phyloP scores from a whole-genome alignment of 2,113 vertebrate species.

The Ictalurus punctatus region DNA sequence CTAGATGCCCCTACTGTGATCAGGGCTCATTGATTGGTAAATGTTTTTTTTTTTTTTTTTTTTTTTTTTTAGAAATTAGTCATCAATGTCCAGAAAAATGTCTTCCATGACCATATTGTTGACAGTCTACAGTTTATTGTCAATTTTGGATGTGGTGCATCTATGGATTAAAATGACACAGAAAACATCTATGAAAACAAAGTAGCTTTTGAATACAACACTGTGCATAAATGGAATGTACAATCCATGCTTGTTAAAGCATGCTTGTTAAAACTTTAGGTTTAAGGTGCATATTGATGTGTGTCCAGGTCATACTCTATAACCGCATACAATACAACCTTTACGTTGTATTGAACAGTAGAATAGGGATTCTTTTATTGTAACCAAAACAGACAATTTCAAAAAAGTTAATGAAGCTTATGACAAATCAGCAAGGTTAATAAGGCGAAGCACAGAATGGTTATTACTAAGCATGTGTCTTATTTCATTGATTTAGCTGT shows the following conservation, averaged over 20 bases:
- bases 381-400: not conserved
- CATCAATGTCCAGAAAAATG: not conserved
- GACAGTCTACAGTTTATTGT: not conserved
- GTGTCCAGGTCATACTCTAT: not conserved
- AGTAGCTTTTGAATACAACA: not conserved
- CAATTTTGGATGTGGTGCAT: not conserved
- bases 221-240: not conserved
- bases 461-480: not conserved
- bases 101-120: not conserved
- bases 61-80: not conserved
- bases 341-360: not conserved
- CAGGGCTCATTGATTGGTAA: too few relatives aligned
- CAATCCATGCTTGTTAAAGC: not conserved
- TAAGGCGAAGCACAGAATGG: not conserved
- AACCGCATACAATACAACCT: not conserved
- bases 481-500: not conserved
- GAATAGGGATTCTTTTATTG: not conserved
- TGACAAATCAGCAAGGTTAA: not conserved
- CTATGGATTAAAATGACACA: not conserved
- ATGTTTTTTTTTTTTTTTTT: too few relatives aligned
- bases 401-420: not conserved
- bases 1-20: not conserved
- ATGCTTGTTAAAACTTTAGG: not conserved
- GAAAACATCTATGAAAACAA: not conserved
- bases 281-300: not conserved